A percentile compares a stretch with the other conserved stretches of the same genome.
phyloP scores from a whole-genome alignment of 2,888 invertebrate species.

The Poecilobothrus nobilitatus region DNA sequence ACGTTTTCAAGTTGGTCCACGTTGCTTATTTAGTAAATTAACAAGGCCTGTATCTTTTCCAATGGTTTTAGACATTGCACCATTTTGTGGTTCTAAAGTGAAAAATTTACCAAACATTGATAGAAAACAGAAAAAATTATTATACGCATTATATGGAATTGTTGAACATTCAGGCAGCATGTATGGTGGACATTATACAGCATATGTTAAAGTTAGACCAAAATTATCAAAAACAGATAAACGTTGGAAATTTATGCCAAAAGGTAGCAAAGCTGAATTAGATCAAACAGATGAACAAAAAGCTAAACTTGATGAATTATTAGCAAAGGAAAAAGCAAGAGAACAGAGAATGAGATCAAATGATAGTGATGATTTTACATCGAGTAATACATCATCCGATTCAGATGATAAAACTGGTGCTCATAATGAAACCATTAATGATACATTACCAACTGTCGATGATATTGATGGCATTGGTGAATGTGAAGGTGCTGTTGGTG shows the following conservation, averaged over 20 bases:
- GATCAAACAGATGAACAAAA: slow-evolving; percentile 46
- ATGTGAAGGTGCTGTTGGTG: slow-evolving; percentile 39
- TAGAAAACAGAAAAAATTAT: slow-evolving; percentile 56
- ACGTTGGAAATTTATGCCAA: slow-evolving; percentile 65
- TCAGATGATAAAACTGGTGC: slow-evolving; percentile 26
- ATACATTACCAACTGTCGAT: background rate
- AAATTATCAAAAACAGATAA: slow-evolving; percentile 55
- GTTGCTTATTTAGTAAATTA: slow-evolving; percentile 71
- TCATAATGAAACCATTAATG: background rate
- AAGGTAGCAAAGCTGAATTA: slow-evolving; percentile 49
- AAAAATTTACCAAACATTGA: slow-evolving; percentile 53
- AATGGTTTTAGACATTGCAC: slow-evolving; percentile 73
- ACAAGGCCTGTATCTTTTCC: slow-evolving; percentile 83
- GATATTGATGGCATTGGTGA: slow-evolving; percentile 9
- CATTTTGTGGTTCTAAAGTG: slow-evolving; percentile 70
- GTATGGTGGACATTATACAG: slow-evolving; percentile 78
- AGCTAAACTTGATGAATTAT: slow-evolving; percentile 41
- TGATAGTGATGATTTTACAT: slow-evolving; percentile 50
- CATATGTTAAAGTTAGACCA: slow-evolving; percentile 82
- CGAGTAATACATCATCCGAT: slow-evolving; percentile 49
- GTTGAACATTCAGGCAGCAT: slow-evolving; percentile 91
- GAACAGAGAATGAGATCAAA: slow-evolving; percentile 38
- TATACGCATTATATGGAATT: slow-evolving; percentile 88
- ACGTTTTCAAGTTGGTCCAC: slow-evolving; percentile 74
- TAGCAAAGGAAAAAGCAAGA: slow-evolving; percentile 38